A percentile compares a stretch with the other conserved stretches of the same genome.
These are phyloP conservation scores for Dissostichus mawsoni DNA, from an alignment of 2,113 vertebrate genomes.

Conservation along the genomic window DNA sequence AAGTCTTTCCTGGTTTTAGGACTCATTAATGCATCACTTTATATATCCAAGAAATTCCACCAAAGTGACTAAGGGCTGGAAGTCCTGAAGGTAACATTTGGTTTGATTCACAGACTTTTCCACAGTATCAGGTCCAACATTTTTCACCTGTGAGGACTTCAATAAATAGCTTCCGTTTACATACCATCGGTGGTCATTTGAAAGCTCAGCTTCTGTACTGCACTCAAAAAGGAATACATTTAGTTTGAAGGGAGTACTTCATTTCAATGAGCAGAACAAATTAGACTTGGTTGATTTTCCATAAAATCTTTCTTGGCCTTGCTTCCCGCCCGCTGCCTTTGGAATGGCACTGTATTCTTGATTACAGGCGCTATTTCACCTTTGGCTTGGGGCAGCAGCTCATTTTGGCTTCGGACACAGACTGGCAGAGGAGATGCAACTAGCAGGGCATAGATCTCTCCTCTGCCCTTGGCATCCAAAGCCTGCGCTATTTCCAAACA, in stretches of 20 bases:
- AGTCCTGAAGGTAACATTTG: background rate
- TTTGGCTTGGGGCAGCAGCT: constrained; percentile 48
- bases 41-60: background rate
- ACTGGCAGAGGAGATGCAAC: constrained; percentile 54
- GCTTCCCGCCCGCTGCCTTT: constrained; percentile 17
- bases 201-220: background rate
- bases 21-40: no score
- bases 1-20: no score
- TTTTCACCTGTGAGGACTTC: background rate
- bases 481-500: constrained; percentile 64
- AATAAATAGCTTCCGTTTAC: background rate
- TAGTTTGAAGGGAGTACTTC: background rate
- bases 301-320: constrained; percentile 34
- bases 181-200: background rate
- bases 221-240: background rate
- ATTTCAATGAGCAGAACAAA: constrained; percentile 27
- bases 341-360: constrained; percentile 45
- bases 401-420: constrained; percentile 43
- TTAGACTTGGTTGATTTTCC: constrained; percentile 28
- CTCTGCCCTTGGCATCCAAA: constrained; percentile 46
- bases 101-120: background rate
- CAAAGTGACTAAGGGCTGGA: background rate
- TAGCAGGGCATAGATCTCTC: constrained; percentile 40
- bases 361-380: constrained; percentile 57
- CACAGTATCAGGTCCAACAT: background rate